Evolutionary conservation across 2,113 vertebrate genomes (phyloP), one percentile per base, ranked within the genome.

Genomic region (Campylomormyrus tamandua): DNA sequence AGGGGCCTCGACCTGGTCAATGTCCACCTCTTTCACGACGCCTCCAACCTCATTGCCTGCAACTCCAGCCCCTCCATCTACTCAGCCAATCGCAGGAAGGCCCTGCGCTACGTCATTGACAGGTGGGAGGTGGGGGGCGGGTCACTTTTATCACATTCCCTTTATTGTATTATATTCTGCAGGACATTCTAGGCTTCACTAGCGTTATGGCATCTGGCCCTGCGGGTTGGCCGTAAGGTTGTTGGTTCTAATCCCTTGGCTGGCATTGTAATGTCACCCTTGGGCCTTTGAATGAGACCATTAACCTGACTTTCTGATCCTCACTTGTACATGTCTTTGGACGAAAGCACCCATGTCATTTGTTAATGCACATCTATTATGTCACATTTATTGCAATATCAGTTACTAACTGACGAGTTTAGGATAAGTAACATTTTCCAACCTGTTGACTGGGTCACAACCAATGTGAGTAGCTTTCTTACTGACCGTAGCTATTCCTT

Each of bases 11-110:
- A 97, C 91, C 93, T 97, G 91, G 96, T 97, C 90, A 97, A 97
- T 42, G 93, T 97, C 90, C 96, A 97, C 90, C 95, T 97, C 85
- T 97, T 97, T 92, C 96, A 97, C 5, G 96, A 97, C 92, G 96
- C 96, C 91, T 97, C 96, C 87, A 97, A 97, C 93, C 95, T 97
- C 91, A 93, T 96, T 85, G 96, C 96, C 92, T 96, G 95, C 92
- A 95, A 95, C 88, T 92, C 94, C 90, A 96, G 96, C 70, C 96
- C 96, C 7, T 97, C 96, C 2, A 92, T 96, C 91, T 97, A 96
- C 94, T 96, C 96, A 4, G 93, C 91, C 19, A 96, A 96, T 91
- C 95, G 96, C 87, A 94, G 94, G 90, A 94, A 94, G 8, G 96
- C 96, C 1, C 95, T 97, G 90, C 89, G 91, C 89, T 94, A 97